These are phyloP conservation scores for Clinocottus analis DNA, from an alignment of 2,113 vertebrate species.

Conservation along the genomic window DNA sequence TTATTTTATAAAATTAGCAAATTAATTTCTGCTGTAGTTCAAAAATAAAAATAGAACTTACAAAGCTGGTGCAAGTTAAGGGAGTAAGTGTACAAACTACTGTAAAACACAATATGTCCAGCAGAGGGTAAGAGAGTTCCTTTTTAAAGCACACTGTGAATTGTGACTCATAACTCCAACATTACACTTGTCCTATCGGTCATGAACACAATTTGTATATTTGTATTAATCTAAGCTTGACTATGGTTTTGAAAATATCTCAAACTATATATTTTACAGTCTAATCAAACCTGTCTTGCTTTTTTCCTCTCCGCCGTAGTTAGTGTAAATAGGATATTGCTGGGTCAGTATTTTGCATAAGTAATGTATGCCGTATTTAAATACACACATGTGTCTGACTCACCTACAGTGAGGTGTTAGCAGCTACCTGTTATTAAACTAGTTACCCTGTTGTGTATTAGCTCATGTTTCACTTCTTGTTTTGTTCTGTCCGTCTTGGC, in stretches of 20 bases:
- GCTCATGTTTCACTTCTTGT: background rate
- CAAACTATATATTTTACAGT: background rate
- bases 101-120: conserved; percentile 33
- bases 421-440: conserved; percentile 3
- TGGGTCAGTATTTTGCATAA: background rate
- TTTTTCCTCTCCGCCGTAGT: background rate
- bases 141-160: background rate
- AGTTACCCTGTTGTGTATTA: background rate
- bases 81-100: background rate
- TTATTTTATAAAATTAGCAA: background rate
- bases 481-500: conserved; percentile 37
- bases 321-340: background rate
- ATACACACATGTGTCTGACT: background rate
- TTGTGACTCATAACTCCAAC: background rate
- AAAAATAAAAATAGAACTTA: background rate
- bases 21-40: background rate
- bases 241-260: background rate
- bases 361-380: background rate
- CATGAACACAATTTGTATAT: background rate
- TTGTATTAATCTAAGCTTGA: background rate
- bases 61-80: background rate
- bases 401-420: background rate
- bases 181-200: background rate
- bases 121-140: conserved; percentile 27
- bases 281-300: background rate